These are phyloP conservation scores for Cynopterus sphinx DNA, from an alignment of 2,797 vertebrate species.

Conservation along the genomic window DNA sequence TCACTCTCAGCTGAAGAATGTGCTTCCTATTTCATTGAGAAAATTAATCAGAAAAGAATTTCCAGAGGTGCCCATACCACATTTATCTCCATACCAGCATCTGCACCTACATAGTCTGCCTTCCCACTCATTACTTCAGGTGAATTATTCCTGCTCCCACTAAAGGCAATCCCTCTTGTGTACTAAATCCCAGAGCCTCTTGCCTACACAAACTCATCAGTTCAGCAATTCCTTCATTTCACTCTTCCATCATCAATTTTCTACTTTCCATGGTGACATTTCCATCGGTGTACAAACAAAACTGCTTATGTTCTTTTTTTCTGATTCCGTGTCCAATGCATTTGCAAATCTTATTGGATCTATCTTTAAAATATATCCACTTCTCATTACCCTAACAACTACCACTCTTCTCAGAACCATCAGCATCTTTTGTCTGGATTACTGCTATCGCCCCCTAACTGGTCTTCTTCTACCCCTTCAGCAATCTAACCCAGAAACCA, in stretches of 20 bases:
- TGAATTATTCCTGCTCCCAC: not conserved
- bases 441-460: not conserved
- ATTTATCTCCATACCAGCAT: not conserved
- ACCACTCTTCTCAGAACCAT: not conserved
- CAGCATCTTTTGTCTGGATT: not conserved
- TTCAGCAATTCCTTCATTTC: not conserved
- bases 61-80: not conserved
- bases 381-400: not conserved
- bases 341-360: not conserved
- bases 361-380: not conserved
- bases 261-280: not conserved
- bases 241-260: constrained; percentile 10
- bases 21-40: not conserved
- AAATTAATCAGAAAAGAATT: not conserved
- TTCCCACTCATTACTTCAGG: not conserved
- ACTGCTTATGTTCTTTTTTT: not conserved
- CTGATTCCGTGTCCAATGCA: not conserved
- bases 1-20: not conserved
- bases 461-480: not conserved
- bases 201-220: not conserved
- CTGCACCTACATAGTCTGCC: not conserved
- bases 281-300: constrained; percentile 15
- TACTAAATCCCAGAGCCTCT: not conserved
- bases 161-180: not conserved
- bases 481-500: not conserved